Evolutionary conservation across 2,113 vertebrate species (phyloP).

Genomic region (Prionailurus bengalensis): DNA sequence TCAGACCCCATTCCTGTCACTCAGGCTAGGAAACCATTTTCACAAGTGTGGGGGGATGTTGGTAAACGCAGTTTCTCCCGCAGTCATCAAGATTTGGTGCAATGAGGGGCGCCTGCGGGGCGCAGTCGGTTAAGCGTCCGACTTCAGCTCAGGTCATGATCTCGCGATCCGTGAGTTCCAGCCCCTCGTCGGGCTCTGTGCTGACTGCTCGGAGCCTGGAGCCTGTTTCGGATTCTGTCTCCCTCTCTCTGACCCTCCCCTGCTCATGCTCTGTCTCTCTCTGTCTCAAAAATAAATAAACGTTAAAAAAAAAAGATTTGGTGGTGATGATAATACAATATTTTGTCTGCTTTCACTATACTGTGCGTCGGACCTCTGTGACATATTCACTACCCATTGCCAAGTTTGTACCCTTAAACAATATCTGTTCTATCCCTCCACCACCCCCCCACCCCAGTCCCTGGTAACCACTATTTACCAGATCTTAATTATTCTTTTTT

Average conservation of each 20-base stretch:
- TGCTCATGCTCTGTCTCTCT: too few relatives aligned
- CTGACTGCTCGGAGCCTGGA: too few relatives aligned
- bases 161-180: too few relatives aligned
- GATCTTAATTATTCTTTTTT: background rate
- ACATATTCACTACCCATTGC: background rate
- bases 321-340: background rate
- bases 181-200: too few relatives aligned
- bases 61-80: background rate
- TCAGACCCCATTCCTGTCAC: background rate
- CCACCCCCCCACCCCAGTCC: background rate
- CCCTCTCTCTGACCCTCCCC: too few relatives aligned
- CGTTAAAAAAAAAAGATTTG: too few relatives aligned
- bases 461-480: background rate
- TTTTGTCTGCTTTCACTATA: too few relatives aligned
- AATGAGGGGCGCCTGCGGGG: too few relatives aligned
- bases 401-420: background rate
- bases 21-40: background rate
- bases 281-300: too few relatives aligned
- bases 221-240: too few relatives aligned
- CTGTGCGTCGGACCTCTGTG: background rate
- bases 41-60: background rate
- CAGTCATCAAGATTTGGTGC: background rate
- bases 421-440: background rate
- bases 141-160: too few relatives aligned
- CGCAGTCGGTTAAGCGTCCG: too few relatives aligned